Evolutionary conservation across 2,797 vertebrate genomes (phyloP).

Genomic region (Ptychobarbus kaznakovi): DNA sequence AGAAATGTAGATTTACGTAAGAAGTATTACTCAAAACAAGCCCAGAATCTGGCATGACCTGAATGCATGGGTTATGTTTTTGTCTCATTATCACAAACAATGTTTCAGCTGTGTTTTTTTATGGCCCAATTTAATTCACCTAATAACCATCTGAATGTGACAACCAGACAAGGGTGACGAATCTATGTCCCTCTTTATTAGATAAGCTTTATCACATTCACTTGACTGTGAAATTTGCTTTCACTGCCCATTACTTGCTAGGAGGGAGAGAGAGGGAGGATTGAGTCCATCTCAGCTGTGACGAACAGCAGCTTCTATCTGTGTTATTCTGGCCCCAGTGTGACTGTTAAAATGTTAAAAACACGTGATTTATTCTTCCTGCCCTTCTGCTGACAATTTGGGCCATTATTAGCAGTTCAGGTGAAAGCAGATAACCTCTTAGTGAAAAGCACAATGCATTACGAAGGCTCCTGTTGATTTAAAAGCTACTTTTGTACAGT

Average conservation of each 20-base stretch:
- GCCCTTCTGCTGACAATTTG: not conserved
- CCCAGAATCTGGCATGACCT: not conserved
- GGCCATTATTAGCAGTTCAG: conserved; percentile 5
- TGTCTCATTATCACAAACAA: conserved; percentile 36
- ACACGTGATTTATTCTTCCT: conserved; percentile 5
- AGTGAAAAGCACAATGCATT: conserved; percentile 11
- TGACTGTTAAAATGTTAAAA: conserved; percentile 16
- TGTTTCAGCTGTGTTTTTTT: conserved; percentile 15
- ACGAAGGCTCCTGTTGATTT: conserved; percentile 6
- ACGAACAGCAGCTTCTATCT: conserved; percentile 38
- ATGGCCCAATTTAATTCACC: conserved; percentile 41
- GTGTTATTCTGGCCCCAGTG: not conserved
- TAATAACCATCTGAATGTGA: conserved; percentile 55
- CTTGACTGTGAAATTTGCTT: conserved; percentile 60
- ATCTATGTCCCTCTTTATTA: conserved; percentile 55
- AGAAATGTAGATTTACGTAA: conserved; percentile 13
- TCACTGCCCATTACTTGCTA: conserved; percentile 36
- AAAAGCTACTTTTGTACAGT: conserved; percentile 13
- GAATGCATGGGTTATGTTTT: conserved; percentile 12
- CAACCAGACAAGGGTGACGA: conserved; percentile 43
- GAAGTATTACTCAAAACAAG: not conserved
- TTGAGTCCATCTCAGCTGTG: conserved; percentile 43
- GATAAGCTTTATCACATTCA: conserved; percentile 56
- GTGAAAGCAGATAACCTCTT: conserved; percentile 32
- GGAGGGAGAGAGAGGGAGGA: conserved; percentile 9